A percentile compares a stretch with the other conserved stretches of the same genome.
Conservation (phyloP, 2,797 vertebrate species). For the Buceros bicornis region DNA sequence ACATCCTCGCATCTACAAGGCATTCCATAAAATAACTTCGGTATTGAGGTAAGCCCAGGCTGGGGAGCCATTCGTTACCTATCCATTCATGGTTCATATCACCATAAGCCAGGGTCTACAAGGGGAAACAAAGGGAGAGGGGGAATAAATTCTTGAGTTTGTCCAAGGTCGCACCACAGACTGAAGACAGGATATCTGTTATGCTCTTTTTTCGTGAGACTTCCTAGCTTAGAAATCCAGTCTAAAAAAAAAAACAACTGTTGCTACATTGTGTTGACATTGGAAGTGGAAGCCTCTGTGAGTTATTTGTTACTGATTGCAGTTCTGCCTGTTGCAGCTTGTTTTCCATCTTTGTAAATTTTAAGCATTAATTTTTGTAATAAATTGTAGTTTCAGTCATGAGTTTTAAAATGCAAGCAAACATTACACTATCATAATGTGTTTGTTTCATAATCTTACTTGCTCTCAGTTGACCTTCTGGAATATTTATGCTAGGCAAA, state of each 20-base stretch:
- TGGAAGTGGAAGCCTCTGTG: neutral
- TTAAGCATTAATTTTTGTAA: neutral
- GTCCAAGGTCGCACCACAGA: neutral
- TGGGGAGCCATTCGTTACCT: constrained; percentile 98
- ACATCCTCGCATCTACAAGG: constrained; percentile 96
- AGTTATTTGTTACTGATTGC: neutral
- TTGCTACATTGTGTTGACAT: neutral
- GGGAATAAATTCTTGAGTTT: constrained; percentile 31
- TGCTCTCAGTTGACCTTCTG: neutral
- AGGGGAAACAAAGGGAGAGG: neutral
- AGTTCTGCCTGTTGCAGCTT: neutral
- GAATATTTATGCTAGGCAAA: neutral
- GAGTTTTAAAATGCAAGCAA: neutral
- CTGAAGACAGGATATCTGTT: neutral
- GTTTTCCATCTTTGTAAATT: neutral
- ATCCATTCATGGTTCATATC: constrained; percentile 99
- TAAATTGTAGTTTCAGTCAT: neutral
- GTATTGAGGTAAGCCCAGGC: constrained; percentile 97
- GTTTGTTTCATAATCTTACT: neutral
- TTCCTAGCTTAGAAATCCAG: neutral
- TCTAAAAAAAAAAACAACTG: neutral
- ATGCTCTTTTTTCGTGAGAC: neutral
- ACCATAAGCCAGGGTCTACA: constrained; percentile 94
- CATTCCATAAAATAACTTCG: constrained; percentile 99
- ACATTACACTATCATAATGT: neutral